phyloP scores from a whole-genome alignment of 1,140 invertebrate species.

The Diploscapter pachys region DNA sequence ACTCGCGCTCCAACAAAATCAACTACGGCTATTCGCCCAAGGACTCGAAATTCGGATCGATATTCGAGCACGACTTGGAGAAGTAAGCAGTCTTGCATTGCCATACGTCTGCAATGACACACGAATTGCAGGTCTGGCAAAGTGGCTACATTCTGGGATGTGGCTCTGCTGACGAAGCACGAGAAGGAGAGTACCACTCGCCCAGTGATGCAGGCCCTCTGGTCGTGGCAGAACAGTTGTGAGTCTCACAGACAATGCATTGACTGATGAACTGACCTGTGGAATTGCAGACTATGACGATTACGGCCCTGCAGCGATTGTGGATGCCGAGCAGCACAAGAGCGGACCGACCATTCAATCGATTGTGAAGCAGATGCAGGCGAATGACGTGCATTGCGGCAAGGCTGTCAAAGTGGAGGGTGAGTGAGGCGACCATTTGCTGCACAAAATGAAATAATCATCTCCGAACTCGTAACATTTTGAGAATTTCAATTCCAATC shows the following conservation, averaged over 20 bases:
- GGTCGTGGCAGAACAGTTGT: slow-evolving; percentile 10
- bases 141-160: slow-evolving; percentile 22
- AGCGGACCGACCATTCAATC: background rate
- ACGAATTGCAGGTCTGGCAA: background rate
- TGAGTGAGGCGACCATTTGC: too few relatives aligned
- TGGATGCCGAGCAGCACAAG: background rate
- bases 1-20: slow-evolving; percentile 1
- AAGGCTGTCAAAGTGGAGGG: too few relatives aligned
- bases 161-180: slow-evolving; percentile 1
- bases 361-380: too few relatives aligned
- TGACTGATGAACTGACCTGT: background rate
- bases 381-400: too few relatives aligned
- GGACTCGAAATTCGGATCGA: background rate
- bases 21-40: background rate
- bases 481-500: too few relatives aligned
- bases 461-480: too few relatives aligned
- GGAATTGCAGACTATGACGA: slow-evolving; percentile 11
- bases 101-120: background rate
- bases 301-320: slow-evolving; percentile 5
- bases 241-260: background rate
- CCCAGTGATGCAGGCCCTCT: background rate
- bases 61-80: slow-evolving; percentile 7
- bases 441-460: too few relatives aligned
- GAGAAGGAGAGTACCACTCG: background rate
- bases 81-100: background rate